Base-by-base conservation (phyloP, 2,888 invertebrate species). In the Lumbricus terrestris region DNA sequence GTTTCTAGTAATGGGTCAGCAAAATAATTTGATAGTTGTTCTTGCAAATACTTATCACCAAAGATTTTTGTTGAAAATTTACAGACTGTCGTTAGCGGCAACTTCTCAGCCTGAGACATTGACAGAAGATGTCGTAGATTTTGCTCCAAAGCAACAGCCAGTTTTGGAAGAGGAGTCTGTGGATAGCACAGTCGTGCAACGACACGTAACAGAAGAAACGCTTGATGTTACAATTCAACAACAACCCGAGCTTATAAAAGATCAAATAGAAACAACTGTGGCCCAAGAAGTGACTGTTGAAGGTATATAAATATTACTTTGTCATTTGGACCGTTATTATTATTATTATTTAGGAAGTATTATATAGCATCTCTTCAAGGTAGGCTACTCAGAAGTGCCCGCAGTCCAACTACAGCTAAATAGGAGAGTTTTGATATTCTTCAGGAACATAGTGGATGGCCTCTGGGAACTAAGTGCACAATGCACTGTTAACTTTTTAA, bases 181-280 rank as follows among this genome's bases (percentile, higher is more conserved):
- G 34, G 88, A 88, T 23, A 34, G 40, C 34, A 42, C 42, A 40
- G 13, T 88, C 3, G 16, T 20, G 23, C 88, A 88, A 88, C 38
- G 88, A 82, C 38, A 89, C 20, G 90, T 90, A n/a, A 34, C 35
- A 47, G 89, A 69, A 69, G 90, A 54, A 89, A 29, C 88, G 18
- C n/a, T 42, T 13, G 89, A 42, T 15, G 29, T 34, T 42, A 37
- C 88, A 38, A 33, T 88, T 23, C 42, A 38, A 33, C 18, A 47
- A 33, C 54, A 82, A 29, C 37, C 34, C 29, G 54, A 82, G 29
- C 69, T 90, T 54, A 15, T 88, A 23, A 38, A 89, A 34, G 89
- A 89, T 13, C 35, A 54, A 47, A 82, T 82, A 15, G 90, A 90
- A 37, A 18, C 42, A 35, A 90, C 54, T 38, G 83, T 90, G n/a